Evolutionary conservation across 2,888 invertebrate genomes (phyloP), one percentile per base, ranked within the genome.

Genomic region (Ceratothoa steindachneri): DNA sequence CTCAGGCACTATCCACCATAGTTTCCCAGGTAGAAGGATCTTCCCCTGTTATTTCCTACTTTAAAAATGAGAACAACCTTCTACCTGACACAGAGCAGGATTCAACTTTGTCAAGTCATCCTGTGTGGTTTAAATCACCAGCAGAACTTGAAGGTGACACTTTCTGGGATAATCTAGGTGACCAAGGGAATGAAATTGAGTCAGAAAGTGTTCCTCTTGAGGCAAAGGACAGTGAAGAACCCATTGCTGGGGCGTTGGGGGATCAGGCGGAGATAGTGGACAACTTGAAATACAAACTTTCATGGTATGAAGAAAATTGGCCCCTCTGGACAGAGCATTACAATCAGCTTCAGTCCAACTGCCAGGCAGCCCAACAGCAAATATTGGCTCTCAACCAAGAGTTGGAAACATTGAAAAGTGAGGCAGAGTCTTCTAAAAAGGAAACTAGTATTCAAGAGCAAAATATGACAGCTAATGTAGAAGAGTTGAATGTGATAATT

Each of bases 251-350:
- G 5, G 5, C 41, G 5, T 5, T 9, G 15, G 41, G 7, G 5
- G 7, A 5, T 9, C 7, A 9, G 7, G 41, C 5, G 15, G 7
- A 41, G 41, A 9, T 15, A 41, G 5, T 41, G 41, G 41, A 74
- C 24, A 76, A 79, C n/a, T 19, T 79, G 41, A 69, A 79, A 68
- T 79, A 74, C 60, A 79, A 76, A 55, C 72, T 79, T n/a, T 41
- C 70, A 7, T 79, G 79, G 79, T 79, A 79, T 51, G 79, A 79
- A 30, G 79, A 79, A 27, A 74, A 79, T 27, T 79, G 79, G 79
- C 5, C 67, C 15, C 69, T 74, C 3, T 79, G 76, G 76, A 79
- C 79, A 9, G 72, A 65, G 9, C 72, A 74, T 30, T 79, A 76
- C 65, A 72, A 65, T 27, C 68, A 74, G 51, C 65, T 79, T 19